Evolutionary conservation across 53 echinoderm and acorn worm genomes (phyloP).

Genomic region (Luidia sarsii): DNA sequence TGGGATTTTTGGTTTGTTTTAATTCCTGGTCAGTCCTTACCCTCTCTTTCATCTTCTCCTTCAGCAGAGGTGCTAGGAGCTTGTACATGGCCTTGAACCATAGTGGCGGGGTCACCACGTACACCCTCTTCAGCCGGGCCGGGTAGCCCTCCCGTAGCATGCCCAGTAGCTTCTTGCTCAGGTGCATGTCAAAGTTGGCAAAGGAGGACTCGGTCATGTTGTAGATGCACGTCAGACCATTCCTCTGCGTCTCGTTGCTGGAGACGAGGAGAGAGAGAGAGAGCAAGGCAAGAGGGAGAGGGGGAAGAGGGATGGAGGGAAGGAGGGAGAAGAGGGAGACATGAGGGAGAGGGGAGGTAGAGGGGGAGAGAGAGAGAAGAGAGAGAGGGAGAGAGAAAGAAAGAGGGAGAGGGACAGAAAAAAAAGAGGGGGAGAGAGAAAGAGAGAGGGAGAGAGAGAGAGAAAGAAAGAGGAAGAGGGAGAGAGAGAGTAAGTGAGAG

Average conservation of each 20-base stretch:
- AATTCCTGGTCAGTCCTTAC: constrained; percentile 58
- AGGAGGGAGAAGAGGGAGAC: no score
- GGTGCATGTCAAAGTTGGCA: constrained; percentile 90
- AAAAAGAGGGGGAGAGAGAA: no score
- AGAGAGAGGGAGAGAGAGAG: no score
- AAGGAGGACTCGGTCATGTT: constrained; percentile 92
- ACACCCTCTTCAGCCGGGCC: constrained; percentile 89
- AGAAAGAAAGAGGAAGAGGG: no score
- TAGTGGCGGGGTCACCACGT: constrained; percentile 94
- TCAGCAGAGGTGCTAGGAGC: constrained; percentile 84
- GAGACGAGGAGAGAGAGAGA: no score
- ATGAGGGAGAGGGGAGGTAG: no score
- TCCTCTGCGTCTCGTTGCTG: constrained; percentile 88
- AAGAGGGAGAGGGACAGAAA: no score
- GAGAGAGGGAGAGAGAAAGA: no score
- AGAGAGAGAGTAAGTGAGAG: no score
- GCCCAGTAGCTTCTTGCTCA: constrained; percentile 95
- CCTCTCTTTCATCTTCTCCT: constrained; percentile 95
- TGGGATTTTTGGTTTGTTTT: background rate
- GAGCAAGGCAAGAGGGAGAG: no score
- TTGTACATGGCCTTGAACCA: constrained; percentile 99
- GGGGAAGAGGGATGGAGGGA: no score
- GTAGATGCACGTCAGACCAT: constrained; percentile 87
- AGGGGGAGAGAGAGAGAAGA: no score
- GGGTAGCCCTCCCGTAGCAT: constrained; percentile 95